Percentiles rank a stretch among this genome's conserved stretches.
phyloP scores from a whole-genome alignment of 1,140 invertebrate genomes.

The Aporrectodea caliginosa region DNA sequence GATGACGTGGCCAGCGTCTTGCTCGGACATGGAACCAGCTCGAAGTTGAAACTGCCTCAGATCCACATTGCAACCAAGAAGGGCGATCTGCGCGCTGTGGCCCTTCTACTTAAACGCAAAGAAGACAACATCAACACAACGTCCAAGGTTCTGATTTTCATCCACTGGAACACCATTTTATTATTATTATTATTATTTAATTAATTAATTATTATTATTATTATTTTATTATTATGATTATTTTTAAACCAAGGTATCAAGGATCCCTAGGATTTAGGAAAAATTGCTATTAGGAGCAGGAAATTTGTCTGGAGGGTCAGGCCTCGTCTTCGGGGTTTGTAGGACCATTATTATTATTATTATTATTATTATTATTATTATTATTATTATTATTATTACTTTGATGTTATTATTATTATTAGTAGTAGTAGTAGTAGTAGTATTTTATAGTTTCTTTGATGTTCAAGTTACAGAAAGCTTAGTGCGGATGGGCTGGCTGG shows the following conservation, averaged over 20 bases:
- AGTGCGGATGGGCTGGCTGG: too few relatives aligned
- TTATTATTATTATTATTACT: too few relatives aligned
- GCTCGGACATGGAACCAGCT: not conserved
- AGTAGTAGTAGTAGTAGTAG: too few relatives aligned
- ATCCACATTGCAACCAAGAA: slow-evolving; percentile 11
- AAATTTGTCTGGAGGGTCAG: too few relatives aligned
- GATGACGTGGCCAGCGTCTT: not conserved
- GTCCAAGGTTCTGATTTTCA: not conserved
- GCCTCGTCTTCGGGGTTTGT: too few relatives aligned
- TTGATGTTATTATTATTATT: too few relatives aligned
- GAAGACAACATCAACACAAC: not conserved
- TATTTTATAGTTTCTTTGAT: too few relatives aligned
- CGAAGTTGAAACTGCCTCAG: slow-evolving; percentile 5
- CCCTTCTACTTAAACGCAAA: not conserved
- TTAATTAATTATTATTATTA: not conserved
- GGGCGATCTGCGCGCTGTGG: not conserved
- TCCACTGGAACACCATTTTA: not conserved
- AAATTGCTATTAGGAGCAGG: too few relatives aligned
- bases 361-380: not conserved
- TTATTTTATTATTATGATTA: too few relatives aligned
- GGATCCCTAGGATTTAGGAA: too few relatives aligned
- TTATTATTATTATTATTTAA: slow-evolving; percentile 6
- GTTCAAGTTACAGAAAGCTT: too few relatives aligned
- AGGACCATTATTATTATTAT: not conserved
- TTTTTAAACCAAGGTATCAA: not conserved